These are phyloP conservation scores for Octodonta nipae DNA, from an alignment of 2,888 invertebrate species.

Conservation along the genomic window DNA sequence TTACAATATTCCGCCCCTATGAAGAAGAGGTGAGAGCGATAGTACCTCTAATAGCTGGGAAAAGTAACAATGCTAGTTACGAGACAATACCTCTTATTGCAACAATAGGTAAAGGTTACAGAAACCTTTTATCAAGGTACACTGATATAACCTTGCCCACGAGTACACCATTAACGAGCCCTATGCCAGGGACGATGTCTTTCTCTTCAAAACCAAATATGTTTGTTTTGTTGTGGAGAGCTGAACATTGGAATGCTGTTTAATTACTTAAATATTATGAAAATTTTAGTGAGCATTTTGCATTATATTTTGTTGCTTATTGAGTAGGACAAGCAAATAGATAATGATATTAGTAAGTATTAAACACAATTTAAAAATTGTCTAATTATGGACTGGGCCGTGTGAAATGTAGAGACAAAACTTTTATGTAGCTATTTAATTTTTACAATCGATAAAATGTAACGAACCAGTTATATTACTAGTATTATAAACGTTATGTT, in stretches of 20 bases:
- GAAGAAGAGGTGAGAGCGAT: slow-evolving; percentile 64
- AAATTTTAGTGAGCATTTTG: too few species aligned
- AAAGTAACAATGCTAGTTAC: slow-evolving; percentile 32
- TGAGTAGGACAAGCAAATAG: too few species aligned
- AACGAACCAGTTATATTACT: too few species aligned
- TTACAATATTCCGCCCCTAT: slow-evolving; percentile 85
- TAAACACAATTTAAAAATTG: too few species aligned
- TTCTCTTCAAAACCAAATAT: slow-evolving; percentile 32
- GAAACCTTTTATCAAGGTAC: slow-evolving; percentile 57
- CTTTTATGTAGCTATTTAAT: too few species aligned
- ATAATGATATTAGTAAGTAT: too few species aligned
- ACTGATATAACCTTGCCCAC: slow-evolving; percentile 40
- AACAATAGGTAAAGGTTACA: slow-evolving; percentile 73
- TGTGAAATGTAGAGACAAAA: too few species aligned
- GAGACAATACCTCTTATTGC: slow-evolving; percentile 46
- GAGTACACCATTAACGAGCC: slow-evolving; percentile 31
- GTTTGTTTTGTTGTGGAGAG: slow-evolving; percentile 59
- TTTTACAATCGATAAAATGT: too few species aligned
- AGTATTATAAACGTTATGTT: too few species aligned
- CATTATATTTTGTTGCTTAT: too few species aligned
- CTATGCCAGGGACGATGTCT: slow-evolving; percentile 19
- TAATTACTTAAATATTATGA: slow-evolving; percentile 14
- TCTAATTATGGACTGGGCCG: too few species aligned
- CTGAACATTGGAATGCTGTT: slow-evolving; percentile 52
- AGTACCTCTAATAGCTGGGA: slow-evolving; percentile 39